A percentile compares a stretch with the other conserved stretches of the same genome.
Evolutionary conservation across 2,888 invertebrate genomes (phyloP).

Genomic region (Xylota sylvarum): DNA sequence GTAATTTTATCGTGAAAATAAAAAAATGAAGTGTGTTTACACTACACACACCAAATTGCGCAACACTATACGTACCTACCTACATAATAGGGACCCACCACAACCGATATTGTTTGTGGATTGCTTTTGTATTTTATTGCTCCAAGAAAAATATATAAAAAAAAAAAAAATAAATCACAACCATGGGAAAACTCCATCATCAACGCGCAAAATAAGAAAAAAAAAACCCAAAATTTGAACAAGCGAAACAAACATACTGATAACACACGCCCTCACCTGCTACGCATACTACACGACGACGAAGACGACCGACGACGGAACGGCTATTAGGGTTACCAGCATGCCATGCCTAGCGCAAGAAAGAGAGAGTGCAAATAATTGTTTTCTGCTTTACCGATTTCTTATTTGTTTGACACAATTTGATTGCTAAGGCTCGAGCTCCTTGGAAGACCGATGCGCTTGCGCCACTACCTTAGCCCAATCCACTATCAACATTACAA

Average conservation of each 20-base stretch:
- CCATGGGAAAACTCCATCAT: slow-evolving; percentile 56
- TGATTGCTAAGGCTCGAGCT: slow-evolving; percentile 26
- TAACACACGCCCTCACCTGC: slow-evolving; percentile 56
- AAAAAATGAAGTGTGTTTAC: slow-evolving; percentile 45
- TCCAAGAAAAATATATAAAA: neutral
- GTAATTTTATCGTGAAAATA: slow-evolving; percentile 53
- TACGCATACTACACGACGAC: neutral
- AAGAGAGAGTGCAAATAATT: slow-evolving; percentile 48
- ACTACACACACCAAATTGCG: slow-evolving; percentile 45
- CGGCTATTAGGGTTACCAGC: slow-evolving; percentile 22
- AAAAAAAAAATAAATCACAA: neutral
- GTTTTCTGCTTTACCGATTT: slow-evolving; percentile 25
- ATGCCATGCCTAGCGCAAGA: neutral
- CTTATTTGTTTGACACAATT: slow-evolving; percentile 40
- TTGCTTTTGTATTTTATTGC: slow-evolving; percentile 50
- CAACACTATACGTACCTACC: neutral
- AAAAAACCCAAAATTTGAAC: slow-evolving; percentile 8
- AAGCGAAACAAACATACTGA: slow-evolving; percentile 47
- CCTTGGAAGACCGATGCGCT: slow-evolving; percentile 39
- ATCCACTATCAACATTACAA: slow-evolving; percentile 27
- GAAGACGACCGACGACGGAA: neutral
- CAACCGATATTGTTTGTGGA: slow-evolving; percentile 44
- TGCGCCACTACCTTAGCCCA: slow-evolving; percentile 38
- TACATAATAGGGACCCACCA: slow-evolving; percentile 10
- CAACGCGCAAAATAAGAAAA: slow-evolving; percentile 37